Conservation (phyloP, 2,888 invertebrate species). For the Oscheius onirici region DNA sequence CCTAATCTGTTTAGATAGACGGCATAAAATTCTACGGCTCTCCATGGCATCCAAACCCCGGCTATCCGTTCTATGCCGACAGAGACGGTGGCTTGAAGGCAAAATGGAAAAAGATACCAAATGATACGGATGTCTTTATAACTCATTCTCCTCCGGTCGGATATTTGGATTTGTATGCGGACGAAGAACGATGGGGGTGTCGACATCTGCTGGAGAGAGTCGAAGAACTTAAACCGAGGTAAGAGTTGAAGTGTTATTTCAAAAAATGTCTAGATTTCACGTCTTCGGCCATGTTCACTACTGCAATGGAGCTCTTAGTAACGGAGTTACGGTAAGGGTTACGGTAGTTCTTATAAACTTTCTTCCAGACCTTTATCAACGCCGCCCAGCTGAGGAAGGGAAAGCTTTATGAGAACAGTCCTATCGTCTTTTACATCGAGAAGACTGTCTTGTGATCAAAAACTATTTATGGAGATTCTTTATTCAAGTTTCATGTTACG, state of each 20-base stretch:
- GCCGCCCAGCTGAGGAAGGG: constrained; percentile 85
- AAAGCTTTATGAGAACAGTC: constrained; percentile 82
- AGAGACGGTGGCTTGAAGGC: constrained; percentile 79
- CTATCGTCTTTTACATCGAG: constrained; percentile 83
- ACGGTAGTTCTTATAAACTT: not conserved
- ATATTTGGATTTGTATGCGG: constrained; percentile 29
- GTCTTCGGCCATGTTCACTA: constrained; percentile 88
- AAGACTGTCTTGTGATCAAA: constrained; percentile 49
- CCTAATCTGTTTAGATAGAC: constrained; percentile 55
- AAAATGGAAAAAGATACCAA: constrained; percentile 84
- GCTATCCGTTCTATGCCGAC: constrained; percentile 60
- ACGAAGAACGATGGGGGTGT: constrained; percentile 57
- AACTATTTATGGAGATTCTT: not conserved
- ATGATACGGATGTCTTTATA: constrained; percentile 81
- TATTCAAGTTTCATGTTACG: not conserved
- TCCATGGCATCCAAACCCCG: constrained; percentile 67
- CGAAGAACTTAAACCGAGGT: constrained; percentile 30
- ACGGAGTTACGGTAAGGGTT: constrained; percentile 74
- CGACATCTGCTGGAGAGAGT: constrained; percentile 55
- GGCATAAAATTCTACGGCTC: constrained; percentile 68
- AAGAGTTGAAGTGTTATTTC: not conserved
- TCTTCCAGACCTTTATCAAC: constrained; percentile 79
- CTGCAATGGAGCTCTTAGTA: constrained; percentile 74
- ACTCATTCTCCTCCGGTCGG: constrained; percentile 84
- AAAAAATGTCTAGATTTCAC: constrained; percentile 78